Percentiles rank a stretch among this genome's conserved stretches.
Conservation (phyloP, 2,113 vertebrate species). For the Canis aureus region DNA sequence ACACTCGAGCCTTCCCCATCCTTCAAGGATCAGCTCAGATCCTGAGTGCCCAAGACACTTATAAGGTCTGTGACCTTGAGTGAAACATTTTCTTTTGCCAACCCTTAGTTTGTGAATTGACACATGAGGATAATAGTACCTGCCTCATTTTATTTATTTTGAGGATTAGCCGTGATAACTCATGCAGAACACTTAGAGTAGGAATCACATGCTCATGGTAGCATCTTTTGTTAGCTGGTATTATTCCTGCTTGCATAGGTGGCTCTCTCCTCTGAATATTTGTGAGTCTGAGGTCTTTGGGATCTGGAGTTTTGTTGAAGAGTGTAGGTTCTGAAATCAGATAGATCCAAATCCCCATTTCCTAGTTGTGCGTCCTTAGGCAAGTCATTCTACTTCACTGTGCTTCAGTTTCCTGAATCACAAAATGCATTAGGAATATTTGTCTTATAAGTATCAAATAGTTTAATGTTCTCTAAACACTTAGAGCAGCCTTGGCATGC, state of each 20-base stretch:
- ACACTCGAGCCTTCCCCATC: background rate
- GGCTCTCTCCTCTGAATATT: background rate
- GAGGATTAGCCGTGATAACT: background rate
- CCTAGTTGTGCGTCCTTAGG: background rate
- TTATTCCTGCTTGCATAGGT: background rate
- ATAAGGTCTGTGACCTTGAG: background rate
- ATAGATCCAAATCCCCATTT: background rate
- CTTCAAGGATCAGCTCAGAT: background rate
- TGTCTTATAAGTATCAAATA: background rate
- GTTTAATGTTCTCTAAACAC: background rate
- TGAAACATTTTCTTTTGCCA: background rate
- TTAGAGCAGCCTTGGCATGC: background rate
- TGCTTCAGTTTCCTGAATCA: background rate
- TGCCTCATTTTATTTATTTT: background rate
- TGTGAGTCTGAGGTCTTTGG: background rate
- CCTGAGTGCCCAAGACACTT: background rate
- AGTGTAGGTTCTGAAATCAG: background rate
- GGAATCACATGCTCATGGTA: fast-evolving
- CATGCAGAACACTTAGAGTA: too few relatives aligned
- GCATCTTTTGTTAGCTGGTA: background rate
- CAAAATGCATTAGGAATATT: background rate
- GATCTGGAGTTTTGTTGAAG: background rate
- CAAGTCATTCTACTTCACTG: background rate
- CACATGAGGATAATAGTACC: background rate
- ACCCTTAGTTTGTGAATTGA: background rate